Conservation (phyloP, 2,797 vertebrate genomes). For the Epinephelus awoara region DNA sequence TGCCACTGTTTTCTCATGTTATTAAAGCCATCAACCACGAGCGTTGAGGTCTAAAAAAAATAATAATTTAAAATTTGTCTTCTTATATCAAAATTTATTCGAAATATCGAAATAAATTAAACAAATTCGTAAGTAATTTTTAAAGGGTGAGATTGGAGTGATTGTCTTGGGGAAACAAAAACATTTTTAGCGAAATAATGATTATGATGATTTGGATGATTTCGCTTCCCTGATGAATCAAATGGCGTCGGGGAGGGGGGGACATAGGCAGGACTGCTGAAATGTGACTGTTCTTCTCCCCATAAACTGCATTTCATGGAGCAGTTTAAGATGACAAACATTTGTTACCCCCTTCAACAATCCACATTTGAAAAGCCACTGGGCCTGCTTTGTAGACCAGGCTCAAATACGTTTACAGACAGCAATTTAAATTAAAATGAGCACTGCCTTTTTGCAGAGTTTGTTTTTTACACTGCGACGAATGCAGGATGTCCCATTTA, state of each 20-base stretch:
- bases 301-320: slow-evolving; percentile 31
- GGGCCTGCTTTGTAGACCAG: slow-evolving; percentile 33
- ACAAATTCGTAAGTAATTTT: background rate
- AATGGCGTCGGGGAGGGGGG: slow-evolving; percentile 54
- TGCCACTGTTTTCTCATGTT: background rate
- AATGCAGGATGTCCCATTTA: slow-evolving; percentile 14
- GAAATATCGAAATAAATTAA: background rate
- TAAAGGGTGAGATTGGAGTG: background rate
- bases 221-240: slow-evolving; percentile 50
- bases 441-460: background rate
- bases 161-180: background rate
- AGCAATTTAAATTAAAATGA: background rate
- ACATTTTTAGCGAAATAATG: background rate
- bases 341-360: background rate
- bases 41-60: background rate
- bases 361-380: background rate
- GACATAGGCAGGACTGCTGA: slow-evolving; percentile 22
- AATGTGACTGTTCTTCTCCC: slow-evolving; percentile 17
- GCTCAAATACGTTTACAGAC: background rate
- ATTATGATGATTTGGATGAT: slow-evolving; percentile 18
- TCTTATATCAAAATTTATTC: background rate
- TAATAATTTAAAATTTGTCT: background rate
- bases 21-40: background rate
- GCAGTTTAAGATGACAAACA: slow-evolving; percentile 23
- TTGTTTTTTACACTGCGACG: slow-evolving; percentile 29